Conservation (phyloP, 2,888 invertebrate genomes). For the Netelia fuscicornis region DNA sequence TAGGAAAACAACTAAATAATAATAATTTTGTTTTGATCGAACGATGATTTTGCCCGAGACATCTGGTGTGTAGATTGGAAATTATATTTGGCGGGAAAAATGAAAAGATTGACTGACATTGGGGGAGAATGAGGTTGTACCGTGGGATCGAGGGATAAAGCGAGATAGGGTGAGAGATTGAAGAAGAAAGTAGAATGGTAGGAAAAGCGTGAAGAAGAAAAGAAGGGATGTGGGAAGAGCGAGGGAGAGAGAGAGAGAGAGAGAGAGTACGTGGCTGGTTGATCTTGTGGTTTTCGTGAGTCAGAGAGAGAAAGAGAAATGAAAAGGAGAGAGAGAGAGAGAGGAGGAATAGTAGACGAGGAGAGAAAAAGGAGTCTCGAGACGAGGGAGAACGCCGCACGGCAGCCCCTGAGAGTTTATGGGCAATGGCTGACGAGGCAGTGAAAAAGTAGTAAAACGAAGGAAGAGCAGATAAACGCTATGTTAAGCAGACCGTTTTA, state of each 20-base stretch:
- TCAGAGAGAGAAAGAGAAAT: conserved; percentile 45
- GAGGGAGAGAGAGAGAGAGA: conserved; percentile 8
- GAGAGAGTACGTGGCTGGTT: conserved; percentile 28
- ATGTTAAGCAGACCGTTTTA: conserved; percentile 85
- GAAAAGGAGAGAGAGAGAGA: conserved; percentile 52
- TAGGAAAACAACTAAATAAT: neutral
- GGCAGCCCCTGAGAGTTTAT: conserved; percentile 79
- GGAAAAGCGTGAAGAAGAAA: conserved; percentile 13
- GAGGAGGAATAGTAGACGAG: conserved; percentile 12
- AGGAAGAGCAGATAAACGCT: conserved; percentile 84
- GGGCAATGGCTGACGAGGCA: conserved; percentile 84
- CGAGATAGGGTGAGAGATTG: conserved; percentile 36
- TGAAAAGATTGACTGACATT: conserved; percentile 43
- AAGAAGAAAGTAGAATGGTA: conserved; percentile 37
- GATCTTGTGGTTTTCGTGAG: conserved; percentile 43
- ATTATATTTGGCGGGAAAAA: conserved; percentile 57
- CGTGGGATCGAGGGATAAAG: conserved; percentile 28
- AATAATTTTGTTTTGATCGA: no score
- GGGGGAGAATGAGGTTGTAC: conserved; percentile 13
- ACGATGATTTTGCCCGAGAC: no score
- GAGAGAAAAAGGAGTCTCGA: conserved; percentile 46
- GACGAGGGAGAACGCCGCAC: conserved; percentile 49
- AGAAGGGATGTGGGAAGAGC: conserved; percentile 11
- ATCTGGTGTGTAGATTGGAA: conserved; percentile 4
- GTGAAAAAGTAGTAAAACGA: conserved; percentile 85